A percentile compares a stretch with the other conserved stretches of the same genome.
Conservation (phyloP, 2,113 vertebrate species). For the Bothrops jararaca region DNA sequence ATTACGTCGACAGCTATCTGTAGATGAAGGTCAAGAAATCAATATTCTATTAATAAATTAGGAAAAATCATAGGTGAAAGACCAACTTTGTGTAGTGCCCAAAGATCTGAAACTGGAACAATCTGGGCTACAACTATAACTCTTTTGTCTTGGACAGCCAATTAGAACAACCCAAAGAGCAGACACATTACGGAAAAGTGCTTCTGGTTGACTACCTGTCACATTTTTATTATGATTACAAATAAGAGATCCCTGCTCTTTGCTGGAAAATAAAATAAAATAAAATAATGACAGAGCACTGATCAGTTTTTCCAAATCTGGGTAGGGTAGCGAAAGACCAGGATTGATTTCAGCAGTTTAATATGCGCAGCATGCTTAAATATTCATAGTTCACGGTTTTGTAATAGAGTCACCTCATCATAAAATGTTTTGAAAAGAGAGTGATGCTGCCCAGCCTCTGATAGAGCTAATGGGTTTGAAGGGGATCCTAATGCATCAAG, state of each 20-base stretch:
- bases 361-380: constrained; percentile 61
- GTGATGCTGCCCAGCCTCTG: constrained; percentile 66
- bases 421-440: constrained; percentile 70
- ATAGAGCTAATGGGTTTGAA: constrained; percentile 82
- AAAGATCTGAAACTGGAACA: neutral
- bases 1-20: neutral
- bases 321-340: constrained; percentile 42
- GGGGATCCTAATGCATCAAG: constrained; percentile 77
- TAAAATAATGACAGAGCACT: constrained; percentile 1
- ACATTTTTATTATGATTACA: neutral
- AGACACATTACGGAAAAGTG: neutral
- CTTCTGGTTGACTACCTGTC: neutral
- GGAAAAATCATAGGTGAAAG: neutral
- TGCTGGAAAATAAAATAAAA: constrained; percentile 25
- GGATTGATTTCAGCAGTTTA: constrained; percentile 54
- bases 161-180: neutral
- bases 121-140: neutral
- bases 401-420: constrained; percentile 70
- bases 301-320: constrained; percentile 40
- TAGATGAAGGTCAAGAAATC: neutral
- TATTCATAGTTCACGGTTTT: constrained; percentile 66
- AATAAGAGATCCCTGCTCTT: neutral
- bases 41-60: neutral
- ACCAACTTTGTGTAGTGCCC: neutral
- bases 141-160: neutral